Evolutionary conservation across 2,888 invertebrate species (phyloP).

Genomic region (Pseudococcus jackbeardsleyi): DNA sequence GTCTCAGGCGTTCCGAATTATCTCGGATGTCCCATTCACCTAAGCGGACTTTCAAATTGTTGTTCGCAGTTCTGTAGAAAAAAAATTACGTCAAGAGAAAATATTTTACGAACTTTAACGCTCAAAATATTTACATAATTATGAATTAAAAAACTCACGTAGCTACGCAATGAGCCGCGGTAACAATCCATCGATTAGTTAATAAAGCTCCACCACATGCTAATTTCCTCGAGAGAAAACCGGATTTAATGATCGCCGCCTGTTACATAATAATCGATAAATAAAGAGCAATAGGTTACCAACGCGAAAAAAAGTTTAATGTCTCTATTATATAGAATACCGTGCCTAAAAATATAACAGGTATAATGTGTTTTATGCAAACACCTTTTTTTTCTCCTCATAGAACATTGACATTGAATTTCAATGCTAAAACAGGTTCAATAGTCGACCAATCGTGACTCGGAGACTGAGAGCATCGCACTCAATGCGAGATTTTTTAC

Average conservation of each 20-base stretch:
- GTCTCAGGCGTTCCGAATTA: slow-evolving; percentile 83
- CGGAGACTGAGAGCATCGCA: neutral
- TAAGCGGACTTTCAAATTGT: slow-evolving; percentile 87
- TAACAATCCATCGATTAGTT: slow-evolving; percentile 92
- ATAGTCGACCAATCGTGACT: neutral
- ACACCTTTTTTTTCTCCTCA: neutral
- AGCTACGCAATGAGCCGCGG: slow-evolving; percentile 92
- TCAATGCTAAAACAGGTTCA: slow-evolving; percentile 12
- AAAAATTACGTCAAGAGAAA: slow-evolving; percentile 67
- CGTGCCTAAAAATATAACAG: neutral
- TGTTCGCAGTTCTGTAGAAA: slow-evolving; percentile 83
- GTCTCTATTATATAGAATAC: neutral
- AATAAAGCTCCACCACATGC: slow-evolving; percentile 93
- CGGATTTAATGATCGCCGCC: slow-evolving; percentile 91
- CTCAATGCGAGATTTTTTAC: neutral
- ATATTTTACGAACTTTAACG: neutral
- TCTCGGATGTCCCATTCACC: slow-evolving; percentile 95
- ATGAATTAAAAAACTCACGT: slow-evolving; percentile 77
- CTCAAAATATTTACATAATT: slow-evolving; percentile 57
- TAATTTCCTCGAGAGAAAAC: slow-evolving; percentile 88
- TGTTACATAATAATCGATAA: slow-evolving; percentile 67
- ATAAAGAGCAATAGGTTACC: neutral
- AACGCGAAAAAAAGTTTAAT: slow-evolving; percentile 3
- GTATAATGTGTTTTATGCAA: neutral
- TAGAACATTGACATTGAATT: slow-evolving; percentile 4